Evolutionary conservation across 2,113 vertebrate species (phyloP).

Genomic region (Archocentrus centrarchus): DNA sequence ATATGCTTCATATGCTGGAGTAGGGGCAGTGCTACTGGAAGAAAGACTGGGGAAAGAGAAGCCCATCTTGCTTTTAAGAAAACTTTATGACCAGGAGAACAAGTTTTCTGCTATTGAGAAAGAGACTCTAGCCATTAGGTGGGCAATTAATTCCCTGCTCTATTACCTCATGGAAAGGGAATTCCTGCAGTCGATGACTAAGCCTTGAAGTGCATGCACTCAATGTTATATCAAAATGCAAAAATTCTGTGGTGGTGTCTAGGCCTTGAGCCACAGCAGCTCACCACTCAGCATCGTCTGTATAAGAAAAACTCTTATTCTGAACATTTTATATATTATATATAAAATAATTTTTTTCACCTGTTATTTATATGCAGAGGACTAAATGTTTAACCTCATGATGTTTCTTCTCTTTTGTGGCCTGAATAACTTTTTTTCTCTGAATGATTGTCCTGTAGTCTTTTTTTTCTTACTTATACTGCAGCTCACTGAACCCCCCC

Average conservation of each 20-base stretch:
- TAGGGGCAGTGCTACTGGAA: neutral
- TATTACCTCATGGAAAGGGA: neutral
- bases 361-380: neutral
- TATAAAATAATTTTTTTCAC: no score
- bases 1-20: neutral
- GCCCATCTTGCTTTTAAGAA: neutral
- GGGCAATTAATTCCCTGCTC: neutral
- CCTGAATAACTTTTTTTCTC: neutral
- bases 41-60: neutral
- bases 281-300: no score
- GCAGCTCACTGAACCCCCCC: constrained; percentile 31
- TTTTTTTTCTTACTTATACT: constrained; percentile 8
- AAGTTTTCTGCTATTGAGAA: neutral
- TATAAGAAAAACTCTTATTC: no score
- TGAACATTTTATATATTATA: no score
- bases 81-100: neutral
- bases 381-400: neutral
- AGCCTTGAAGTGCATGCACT: neutral
- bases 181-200: neutral
- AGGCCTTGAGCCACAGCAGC: no score
- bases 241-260: neutral
- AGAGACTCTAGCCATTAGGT: neutral
- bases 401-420: neutral
- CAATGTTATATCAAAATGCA: neutral
- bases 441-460: constrained; percentile 7